These are phyloP conservation scores for Drosophila varians DNA, from an alignment of 1,140 invertebrate genomes.

Conservation along the genomic window DNA sequence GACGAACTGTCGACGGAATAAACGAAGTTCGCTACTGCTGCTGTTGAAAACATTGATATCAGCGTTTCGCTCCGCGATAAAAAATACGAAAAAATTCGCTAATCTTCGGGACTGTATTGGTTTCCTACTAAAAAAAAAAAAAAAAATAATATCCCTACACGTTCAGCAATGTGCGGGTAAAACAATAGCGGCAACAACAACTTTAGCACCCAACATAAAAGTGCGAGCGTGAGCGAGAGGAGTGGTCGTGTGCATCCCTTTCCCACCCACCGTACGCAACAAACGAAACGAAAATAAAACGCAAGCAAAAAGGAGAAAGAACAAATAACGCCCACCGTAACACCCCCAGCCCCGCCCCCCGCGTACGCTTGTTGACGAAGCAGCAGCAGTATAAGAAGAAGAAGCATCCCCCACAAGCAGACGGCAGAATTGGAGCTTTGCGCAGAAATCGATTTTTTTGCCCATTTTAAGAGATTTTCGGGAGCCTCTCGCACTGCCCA, in stretches of 20 bases:
- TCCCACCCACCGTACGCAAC: conserved; percentile 54
- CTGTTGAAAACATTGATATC: background rate
- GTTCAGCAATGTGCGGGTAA: conserved; percentile 61
- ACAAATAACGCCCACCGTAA: conserved; percentile 77
- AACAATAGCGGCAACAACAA: conserved; percentile 59
- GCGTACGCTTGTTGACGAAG: conserved; percentile 31
- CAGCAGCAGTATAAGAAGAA: conserved; percentile 49
- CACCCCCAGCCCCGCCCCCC: conserved; percentile 39
- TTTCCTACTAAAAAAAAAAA: conserved; percentile 11
- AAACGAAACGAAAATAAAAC: conserved; percentile 64
- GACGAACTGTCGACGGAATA: background rate
- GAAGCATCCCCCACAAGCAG: conserved; percentile 41
- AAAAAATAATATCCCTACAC: conserved; percentile 20
- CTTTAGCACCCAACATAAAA: conserved; percentile 31
- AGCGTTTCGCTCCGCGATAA: background rate
- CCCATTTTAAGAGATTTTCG: conserved; percentile 69
- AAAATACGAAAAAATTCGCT: background rate
- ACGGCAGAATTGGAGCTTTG: conserved; percentile 73
- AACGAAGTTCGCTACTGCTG: background rate
- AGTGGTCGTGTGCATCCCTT: conserved; percentile 33
- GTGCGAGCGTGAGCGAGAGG: conserved; percentile 28
- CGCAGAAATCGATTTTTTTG: conserved; percentile 82
- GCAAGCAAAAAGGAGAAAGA: conserved; percentile 65
- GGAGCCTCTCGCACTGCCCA: conserved; percentile 31
- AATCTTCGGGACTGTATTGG: background rate